Conservation (phyloP, 2,797 vertebrate genomes). For the Halcyon leucocephala region DNA sequence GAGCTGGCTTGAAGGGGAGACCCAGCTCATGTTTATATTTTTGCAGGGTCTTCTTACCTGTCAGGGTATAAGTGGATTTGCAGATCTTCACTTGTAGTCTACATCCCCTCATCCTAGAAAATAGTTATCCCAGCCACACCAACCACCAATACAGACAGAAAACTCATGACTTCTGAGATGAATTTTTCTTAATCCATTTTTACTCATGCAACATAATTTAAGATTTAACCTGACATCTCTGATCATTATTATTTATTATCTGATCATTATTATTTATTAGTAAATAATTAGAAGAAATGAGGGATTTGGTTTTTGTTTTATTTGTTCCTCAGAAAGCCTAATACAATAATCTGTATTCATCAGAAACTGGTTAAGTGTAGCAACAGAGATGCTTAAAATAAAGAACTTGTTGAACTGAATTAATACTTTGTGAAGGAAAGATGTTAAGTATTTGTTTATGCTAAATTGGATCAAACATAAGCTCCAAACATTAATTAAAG, state of each 20-base stretch:
- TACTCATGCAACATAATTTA: neutral
- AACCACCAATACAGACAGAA: neutral
- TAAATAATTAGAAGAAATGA: neutral
- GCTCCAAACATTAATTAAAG: constrained; percentile 10
- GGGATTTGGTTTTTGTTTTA: neutral
- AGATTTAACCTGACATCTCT: neutral
- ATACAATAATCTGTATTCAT: neutral
- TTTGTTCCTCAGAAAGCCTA: neutral
- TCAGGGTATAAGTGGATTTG: fast-evolving
- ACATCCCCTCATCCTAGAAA: neutral
- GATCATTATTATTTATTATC: too few relatives aligned
- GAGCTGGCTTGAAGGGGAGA: neutral
- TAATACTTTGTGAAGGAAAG: neutral
- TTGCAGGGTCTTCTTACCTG: neutral
- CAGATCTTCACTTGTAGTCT: fast-evolving
- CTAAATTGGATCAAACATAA: neutral
- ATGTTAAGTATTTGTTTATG: neutral
- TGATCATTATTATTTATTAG: too few relatives aligned
- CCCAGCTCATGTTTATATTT: neutral
- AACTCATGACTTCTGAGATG: neutral
- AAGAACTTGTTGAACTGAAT: neutral
- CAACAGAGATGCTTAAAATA: neutral
- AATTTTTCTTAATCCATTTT: neutral
- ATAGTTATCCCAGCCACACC: neutral
- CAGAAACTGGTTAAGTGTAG: neutral